These are phyloP conservation scores for Drosophila ezoana DNA, from an alignment of 2,888 invertebrate species.

Conservation along the genomic window DNA sequence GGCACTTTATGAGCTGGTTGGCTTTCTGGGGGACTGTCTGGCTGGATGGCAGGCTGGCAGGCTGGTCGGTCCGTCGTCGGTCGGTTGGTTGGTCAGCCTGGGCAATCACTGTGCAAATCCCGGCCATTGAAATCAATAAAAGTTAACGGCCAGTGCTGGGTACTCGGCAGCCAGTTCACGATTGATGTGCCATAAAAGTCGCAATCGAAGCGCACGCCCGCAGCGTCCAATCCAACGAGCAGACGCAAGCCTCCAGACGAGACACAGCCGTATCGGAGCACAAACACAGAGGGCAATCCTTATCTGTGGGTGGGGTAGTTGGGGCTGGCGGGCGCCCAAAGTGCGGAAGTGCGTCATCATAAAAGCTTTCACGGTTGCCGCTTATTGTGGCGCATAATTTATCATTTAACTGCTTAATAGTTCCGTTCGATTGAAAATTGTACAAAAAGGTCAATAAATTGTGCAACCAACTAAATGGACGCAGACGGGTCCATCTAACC, in stretches of 20 bases:
- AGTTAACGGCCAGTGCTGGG: conserved; percentile 78
- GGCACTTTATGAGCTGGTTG: conserved; percentile 75
- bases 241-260: conserved; percentile 25
- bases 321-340: conserved; percentile 18
- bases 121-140: conserved; percentile 82
- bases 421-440: conserved; percentile 77
- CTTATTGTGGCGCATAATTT: conserved; percentile 81
- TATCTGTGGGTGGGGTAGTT: conserved; percentile 4
- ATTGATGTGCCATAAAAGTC: conserved; percentile 82
- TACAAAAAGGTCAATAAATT: conserved; percentile 68
- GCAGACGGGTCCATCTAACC: conserved; percentile 4
- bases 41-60: conserved; percentile 16
- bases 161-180: conserved; percentile 42
- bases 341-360: conserved; percentile 82
- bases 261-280: not conserved
- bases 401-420: conserved; percentile 82
- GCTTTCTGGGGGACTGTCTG: conserved; percentile 32
- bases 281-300: no score
- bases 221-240: conserved; percentile 62
- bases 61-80: conserved; percentile 12
- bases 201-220: conserved; percentile 79
- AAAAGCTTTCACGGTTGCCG: conserved; percentile 75
- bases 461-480: conserved; percentile 57
- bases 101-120: conserved; percentile 81
- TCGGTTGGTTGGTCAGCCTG: conserved; percentile 44